A percentile compares a stretch with the other conserved stretches of the same genome.
phyloP scores from a whole-genome alignment of 2,888 invertebrate species.

The Podabrus alpinus region DNA sequence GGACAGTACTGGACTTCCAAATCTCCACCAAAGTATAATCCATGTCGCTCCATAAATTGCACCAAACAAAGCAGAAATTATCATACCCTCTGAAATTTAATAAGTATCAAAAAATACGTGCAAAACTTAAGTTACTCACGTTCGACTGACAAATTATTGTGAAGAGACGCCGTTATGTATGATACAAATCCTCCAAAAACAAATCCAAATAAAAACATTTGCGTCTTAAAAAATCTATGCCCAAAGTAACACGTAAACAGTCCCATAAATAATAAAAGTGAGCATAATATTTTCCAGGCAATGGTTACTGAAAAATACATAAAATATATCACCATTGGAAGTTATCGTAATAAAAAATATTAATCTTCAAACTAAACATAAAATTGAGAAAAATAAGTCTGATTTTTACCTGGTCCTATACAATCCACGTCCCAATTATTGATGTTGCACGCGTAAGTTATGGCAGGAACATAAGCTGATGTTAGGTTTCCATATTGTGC shows the following conservation, averaged over 20 bases:
- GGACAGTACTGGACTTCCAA: slow-evolving; percentile 65
- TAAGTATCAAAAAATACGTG: not conserved
- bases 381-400: not conserved
- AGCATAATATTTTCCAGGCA: slow-evolving; percentile 59
- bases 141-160: slow-evolving; percentile 2
- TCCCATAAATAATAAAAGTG: slow-evolving; percentile 63
- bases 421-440: slow-evolving; percentile 57
- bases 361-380: not conserved
- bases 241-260: slow-evolving; percentile 66
- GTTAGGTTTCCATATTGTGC: slow-evolving; percentile 56
- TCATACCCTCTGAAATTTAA: slow-evolving; percentile 56
- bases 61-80: slow-evolving; percentile 60
- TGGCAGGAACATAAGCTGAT: slow-evolving; percentile 70
- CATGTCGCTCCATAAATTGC: slow-evolving; percentile 64
- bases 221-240: slow-evolving; percentile 65
- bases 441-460: slow-evolving; percentile 69
- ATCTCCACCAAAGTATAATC: slow-evolving; percentile 66
- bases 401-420: slow-evolving; percentile 59
- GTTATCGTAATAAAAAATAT: not conserved
- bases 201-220: slow-evolving; percentile 66
- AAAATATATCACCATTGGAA: not conserved
- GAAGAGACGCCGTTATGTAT: slow-evolving; percentile 56
- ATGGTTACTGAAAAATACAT: slow-evolving; percentile 53
- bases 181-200: slow-evolving; percentile 62
- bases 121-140: slow-evolving; percentile 7